Percentiles rank a stretch among this genome's conserved stretches.
Conservation (phyloP, 2,797 vertebrate species). For the Caiman crocodilus region DNA sequence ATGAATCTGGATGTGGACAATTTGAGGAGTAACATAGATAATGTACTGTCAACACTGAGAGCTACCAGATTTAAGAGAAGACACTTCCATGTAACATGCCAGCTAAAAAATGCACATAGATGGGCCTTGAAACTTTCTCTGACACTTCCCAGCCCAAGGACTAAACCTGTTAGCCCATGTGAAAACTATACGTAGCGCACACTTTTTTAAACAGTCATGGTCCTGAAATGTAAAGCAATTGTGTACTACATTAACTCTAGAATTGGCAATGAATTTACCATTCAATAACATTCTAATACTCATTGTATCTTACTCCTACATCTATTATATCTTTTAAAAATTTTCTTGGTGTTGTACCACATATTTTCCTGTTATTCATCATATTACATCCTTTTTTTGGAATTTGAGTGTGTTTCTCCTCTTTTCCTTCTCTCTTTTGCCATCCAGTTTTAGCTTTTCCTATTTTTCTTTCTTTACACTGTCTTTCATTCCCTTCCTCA, state of each 20-base stretch:
- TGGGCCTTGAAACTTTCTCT: not conserved
- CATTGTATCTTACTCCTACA: not conserved
- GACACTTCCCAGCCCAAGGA: not conserved
- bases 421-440: not conserved
- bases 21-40: not conserved
- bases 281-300: not conserved
- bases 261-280: not conserved
- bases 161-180: not conserved
- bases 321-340: not conserved
- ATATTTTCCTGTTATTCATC: not conserved
- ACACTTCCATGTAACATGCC: not conserved
- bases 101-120: not conserved
- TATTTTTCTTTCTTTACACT: not conserved
- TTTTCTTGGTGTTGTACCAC: not conserved
- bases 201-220: not conserved
- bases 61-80: not conserved
- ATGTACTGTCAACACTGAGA: not conserved
- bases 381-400: not conserved
- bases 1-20: not conserved
- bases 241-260: not conserved
- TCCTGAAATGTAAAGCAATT: not conserved
- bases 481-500: not conserved
- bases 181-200: not conserved
- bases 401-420: not conserved
- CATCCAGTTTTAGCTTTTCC: not conserved